phyloP scores from a whole-genome alignment of 1,140 invertebrate genomes.

The Calycopis cecrops region DNA sequence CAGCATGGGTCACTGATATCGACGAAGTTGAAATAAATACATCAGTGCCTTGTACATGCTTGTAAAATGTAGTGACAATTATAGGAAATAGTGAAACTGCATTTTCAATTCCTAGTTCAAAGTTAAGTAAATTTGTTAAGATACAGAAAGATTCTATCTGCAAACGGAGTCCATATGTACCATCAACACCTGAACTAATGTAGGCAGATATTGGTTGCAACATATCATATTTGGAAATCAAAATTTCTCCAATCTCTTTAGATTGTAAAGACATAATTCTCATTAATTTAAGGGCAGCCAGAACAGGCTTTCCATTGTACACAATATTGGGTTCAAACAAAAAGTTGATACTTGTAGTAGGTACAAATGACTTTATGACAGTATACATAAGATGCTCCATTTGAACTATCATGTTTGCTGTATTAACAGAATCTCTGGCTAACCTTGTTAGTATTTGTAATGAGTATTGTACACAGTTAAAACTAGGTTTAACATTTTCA shows the following conservation, averaged over 20 bases:
- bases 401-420: constrained; percentile 75
- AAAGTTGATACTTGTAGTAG: constrained; percentile 56
- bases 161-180: constrained; percentile 72
- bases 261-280: constrained; percentile 69
- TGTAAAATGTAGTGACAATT: constrained; percentile 66
- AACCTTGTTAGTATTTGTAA: constrained; percentile 84
- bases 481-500: constrained; percentile 77
- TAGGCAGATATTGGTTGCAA: constrained; percentile 67
- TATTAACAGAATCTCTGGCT: constrained; percentile 79
- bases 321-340: constrained; percentile 43
- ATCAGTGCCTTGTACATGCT: constrained; percentile 73
- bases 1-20: constrained; percentile 68
- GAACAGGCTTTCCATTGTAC: constrained; percentile 64
- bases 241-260: constrained; percentile 49
- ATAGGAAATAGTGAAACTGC: constrained; percentile 54
- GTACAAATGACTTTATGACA: constrained; percentile 78
- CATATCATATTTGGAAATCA: constrained; percentile 65
- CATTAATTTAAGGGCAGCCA: constrained; percentile 72
- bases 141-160: constrained; percentile 77
- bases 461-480: constrained; percentile 79
- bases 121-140: constrained; percentile 64
- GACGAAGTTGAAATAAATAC: constrained; percentile 56
- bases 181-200: constrained; percentile 66
- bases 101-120: constrained; percentile 55
- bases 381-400: constrained; percentile 76